Evolutionary conservation across 2,797 vertebrate genomes (phyloP).

Genomic region (Sebastes baramenuke): DNA sequence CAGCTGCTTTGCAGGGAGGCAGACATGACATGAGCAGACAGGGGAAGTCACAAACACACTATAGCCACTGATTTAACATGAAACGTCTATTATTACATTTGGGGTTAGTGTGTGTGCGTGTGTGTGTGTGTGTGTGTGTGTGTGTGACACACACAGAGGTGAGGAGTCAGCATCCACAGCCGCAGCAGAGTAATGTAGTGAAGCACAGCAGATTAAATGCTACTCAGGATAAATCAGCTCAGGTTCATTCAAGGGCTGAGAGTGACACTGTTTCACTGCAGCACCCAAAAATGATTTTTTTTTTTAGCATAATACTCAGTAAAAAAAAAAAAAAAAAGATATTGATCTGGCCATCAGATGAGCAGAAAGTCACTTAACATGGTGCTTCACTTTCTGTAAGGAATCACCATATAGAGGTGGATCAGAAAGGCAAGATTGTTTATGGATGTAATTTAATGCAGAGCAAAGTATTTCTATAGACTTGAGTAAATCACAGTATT

Average conservation of each 20-base stretch:
- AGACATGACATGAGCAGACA: constrained; percentile 52
- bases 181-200: constrained; percentile 56
- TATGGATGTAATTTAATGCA: neutral
- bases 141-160: constrained; percentile 26
- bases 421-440: neutral
- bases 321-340: too few species aligned
- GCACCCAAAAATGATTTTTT: constrained; percentile 1
- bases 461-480: constrained; percentile 16
- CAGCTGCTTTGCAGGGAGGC: constrained; percentile 57
- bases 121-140: too few species aligned
- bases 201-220: constrained; percentile 70
- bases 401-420: neutral
- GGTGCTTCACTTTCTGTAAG: neutral
- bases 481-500: neutral
- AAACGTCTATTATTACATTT: constrained; percentile 2
- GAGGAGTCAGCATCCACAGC: constrained; percentile 60
- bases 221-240: constrained; percentile 69
- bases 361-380: neutral
- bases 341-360: neutral
- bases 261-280: constrained; percentile 54
- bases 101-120: too few species aligned
- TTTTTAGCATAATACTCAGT: neutral
- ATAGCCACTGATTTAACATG: constrained; percentile 2
- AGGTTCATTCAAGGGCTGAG: constrained; percentile 63
- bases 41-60: constrained; percentile 36